A percentile compares a stretch with the other conserved stretches of the same genome.
Evolutionary conservation across 2,888 invertebrate genomes (phyloP).

Genomic region (Cistogaster globosa): DNA sequence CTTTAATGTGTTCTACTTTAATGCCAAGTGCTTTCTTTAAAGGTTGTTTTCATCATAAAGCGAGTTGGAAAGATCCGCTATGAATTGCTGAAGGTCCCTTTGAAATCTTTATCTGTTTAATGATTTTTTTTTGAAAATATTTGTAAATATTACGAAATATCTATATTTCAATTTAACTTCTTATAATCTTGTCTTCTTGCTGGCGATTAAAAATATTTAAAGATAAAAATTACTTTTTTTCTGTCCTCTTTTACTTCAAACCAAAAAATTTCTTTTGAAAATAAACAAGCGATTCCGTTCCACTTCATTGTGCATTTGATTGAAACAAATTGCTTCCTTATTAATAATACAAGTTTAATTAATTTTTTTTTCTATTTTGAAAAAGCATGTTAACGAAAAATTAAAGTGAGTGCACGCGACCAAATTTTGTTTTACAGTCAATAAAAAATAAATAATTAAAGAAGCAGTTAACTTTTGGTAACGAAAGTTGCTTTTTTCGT

Average conservation of each 20-base stretch:
- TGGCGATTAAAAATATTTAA: too few relatives aligned
- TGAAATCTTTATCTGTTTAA: too few relatives aligned
- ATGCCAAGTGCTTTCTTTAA: too few relatives aligned
- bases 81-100: too few relatives aligned
- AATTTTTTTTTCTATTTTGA: slow-evolving; percentile 1
- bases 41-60: too few relatives aligned
- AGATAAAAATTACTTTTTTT: neutral
- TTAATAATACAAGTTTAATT: slow-evolving; percentile 28
- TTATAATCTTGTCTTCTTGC: too few relatives aligned
- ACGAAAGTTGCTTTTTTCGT: slow-evolving; percentile 4
- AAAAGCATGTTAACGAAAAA: neutral
- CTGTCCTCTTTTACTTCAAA: neutral
- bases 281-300: neutral
- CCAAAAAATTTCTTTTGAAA: neutral
- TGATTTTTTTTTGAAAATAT: too few relatives aligned
- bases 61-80: too few relatives aligned
- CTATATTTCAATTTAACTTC: too few relatives aligned
- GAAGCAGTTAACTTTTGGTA: slow-evolving; percentile 18
- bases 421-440: slow-evolving; percentile 20
- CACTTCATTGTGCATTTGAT: slow-evolving; percentile 35
- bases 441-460: slow-evolving; percentile 8
- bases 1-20: too few relatives aligned
- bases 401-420: neutral
- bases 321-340: slow-evolving; percentile 14
- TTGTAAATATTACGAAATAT: too few relatives aligned